Evolutionary conservation across 2,888 invertebrate genomes (phyloP), one percentile per base, ranked within the genome.

Genomic region (Marasmarcha lunaedactyla): DNA sequence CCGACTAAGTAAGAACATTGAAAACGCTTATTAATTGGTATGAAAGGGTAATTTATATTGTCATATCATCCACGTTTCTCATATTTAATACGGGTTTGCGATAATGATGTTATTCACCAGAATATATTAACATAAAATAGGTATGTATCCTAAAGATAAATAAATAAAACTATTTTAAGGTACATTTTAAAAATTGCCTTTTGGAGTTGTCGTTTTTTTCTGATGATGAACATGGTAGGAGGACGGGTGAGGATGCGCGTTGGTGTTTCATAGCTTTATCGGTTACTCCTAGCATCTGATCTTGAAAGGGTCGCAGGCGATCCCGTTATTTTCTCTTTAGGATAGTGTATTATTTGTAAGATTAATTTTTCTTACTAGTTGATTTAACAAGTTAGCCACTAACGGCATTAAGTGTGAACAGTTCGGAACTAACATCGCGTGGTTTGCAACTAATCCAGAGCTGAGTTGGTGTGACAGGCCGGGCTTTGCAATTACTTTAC

Each of bases 11-110:
- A 81, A 81, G 83, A 73, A 81, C 79, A 83, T 83, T 83, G 83
- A 83, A 77, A 83, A 83, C 83, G 83, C 83, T 83, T 83, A 83
- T 83, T 83, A 83, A 81, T 83, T 81, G 83, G 83, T 83, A 83
- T 83, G 83, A 83, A 83, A 83, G 83, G 83, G 83, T 83, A 83
- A 83, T 81, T 83, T 81, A 81, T 83, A 83, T 79, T 79, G 81
- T 83, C 83, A 83, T 83, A 81, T 83, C 83, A 83, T 83, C 81
- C 83, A 83, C 78, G 70, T 81, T 74, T 83, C 83, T 83, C 83
- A 81, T 83, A 77, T 78, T 73, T 74, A 81, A 79, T 81, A 83
- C 83, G 83, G 83, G 83, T 83, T 81, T 77, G 79, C 83, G 83
- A 81, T 81, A 78, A 79, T 74, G 78, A 78, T 79, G 81, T 79